Evolutionary conservation across 2,888 invertebrate species (phyloP), one percentile per base, ranked within the genome.

Genomic region (Philonicus albiceps): DNA sequence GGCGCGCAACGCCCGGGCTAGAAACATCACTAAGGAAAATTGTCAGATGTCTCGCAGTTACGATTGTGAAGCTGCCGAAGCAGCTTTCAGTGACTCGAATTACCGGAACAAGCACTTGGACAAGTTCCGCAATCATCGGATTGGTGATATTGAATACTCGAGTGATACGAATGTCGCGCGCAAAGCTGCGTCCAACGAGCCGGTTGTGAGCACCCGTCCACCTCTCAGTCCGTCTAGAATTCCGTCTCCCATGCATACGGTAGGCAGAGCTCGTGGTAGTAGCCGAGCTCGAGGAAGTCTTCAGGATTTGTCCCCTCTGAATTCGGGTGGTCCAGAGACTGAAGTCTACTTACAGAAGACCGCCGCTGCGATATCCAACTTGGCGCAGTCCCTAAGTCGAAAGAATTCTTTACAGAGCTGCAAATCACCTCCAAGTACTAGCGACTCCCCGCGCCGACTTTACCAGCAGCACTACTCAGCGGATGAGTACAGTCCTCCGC

Each of bases 231-330:
- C 95, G 19, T 94, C 95, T 2, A 96, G 96, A 92, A 96, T 96
- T 90, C 96, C 96, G 3, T 96, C 96, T 85, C 96, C 96, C 4
- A 94, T 96, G 88, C 95, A 95, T 89, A 94, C 95, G 0, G 90
- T 95, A 19, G 93, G 94, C 40, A 93, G 94, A 85, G 90, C 91
- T 85, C 91, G 92, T 85, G 90, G 93, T 87, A 89, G 92, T 92
- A 89, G 92, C 90, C 90, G 94, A 91, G 88, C 85, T 85, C 90
- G 92, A 19, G 90, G 91, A 2, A 90, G 91, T 73, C 80, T 91
- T 30, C 91, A 91, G 43, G 89, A 89, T 73, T 86, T 88, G 53
- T 89, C 88, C 22, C 88, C 88, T 2, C 55, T 84, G 22, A 84
- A 76, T 22, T 74, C 53, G 19, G 78, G 37, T 31, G 85, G 85